Conservation (phyloP, 2,113 vertebrate species). For the Sisor rabdophorus region DNA sequence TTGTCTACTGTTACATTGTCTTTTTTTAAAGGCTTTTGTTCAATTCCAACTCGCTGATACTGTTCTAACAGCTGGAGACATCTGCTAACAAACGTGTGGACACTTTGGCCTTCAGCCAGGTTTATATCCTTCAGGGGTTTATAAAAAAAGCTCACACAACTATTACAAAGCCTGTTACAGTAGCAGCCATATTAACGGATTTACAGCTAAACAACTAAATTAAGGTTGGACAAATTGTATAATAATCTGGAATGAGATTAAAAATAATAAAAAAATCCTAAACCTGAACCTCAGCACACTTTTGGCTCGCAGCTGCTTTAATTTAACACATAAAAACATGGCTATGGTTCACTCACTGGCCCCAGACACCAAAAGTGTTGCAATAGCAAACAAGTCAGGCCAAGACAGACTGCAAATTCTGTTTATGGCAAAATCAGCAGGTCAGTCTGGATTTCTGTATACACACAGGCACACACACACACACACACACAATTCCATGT, state of each 20-base stretch:
- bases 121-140: conserved; percentile 18
- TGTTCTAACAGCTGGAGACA: conserved; percentile 57
- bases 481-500: not conserved
- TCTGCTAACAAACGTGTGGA: conserved; percentile 41
- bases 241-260: not conserved
- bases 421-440: conserved; percentile 60
- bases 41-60: conserved; percentile 35
- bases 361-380: conserved; percentile 56
- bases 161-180: not conserved
- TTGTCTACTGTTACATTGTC: not conserved
- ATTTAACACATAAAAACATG: conserved; percentile 31
- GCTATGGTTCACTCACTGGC: conserved; percentile 45
- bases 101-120: conserved; percentile 15
- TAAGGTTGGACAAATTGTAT: not conserved
- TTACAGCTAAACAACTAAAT: not conserved
- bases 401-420: conserved; percentile 57
- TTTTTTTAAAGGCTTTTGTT: conserved; percentile 23
- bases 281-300: conserved; percentile 17
- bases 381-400: conserved; percentile 57
- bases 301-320: not conserved
- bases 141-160: not conserved
- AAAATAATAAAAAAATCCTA: not conserved
- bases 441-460: conserved; percentile 2
- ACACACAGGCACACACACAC: no score
- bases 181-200: not conserved